Percentiles rank a stretch among this genome's conserved stretches.
Conservation (phyloP, 2,797 vertebrate genomes). For the Galago senegalensis region DNA sequence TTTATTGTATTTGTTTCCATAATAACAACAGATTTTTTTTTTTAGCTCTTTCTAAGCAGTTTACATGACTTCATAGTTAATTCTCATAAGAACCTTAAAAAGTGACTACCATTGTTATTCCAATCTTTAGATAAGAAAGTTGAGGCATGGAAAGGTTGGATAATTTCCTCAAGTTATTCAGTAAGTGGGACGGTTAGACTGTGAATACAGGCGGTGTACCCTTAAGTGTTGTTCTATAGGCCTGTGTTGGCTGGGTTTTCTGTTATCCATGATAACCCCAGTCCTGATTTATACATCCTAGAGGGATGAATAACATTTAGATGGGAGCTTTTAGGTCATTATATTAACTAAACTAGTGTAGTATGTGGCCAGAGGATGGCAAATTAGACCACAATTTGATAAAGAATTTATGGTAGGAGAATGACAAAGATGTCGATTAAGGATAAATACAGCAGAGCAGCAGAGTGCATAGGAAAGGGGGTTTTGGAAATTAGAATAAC, state of each 20-base stretch:
- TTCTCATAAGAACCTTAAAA: background rate
- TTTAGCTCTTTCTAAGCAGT: conserved; percentile 13
- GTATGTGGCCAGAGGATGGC: background rate
- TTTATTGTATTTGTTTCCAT: background rate
- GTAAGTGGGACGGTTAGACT: background rate
- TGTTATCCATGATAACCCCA: background rate
- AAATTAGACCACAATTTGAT: background rate
- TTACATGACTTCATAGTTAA: background rate
- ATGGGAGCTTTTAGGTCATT: background rate
- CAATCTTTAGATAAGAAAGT: background rate
- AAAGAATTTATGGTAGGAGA: background rate
- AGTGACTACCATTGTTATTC: background rate
- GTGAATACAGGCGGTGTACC: background rate
- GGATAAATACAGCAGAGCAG: background rate
- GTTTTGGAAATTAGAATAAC: background rate
- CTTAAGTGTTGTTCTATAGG: background rate
- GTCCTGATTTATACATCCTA: background rate
- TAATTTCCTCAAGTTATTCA: background rate
- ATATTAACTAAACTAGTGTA: background rate
- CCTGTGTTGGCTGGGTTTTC: background rate
- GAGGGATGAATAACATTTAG: background rate
- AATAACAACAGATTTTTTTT: background rate
- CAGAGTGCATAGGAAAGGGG: background rate
- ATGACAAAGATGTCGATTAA: background rate
- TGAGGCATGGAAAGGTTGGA: background rate